Evolutionary conservation across 2,113 vertebrate genomes (phyloP), one percentile per base, ranked within the genome.

Genomic region (Gadus chalcogrammus): DNA sequence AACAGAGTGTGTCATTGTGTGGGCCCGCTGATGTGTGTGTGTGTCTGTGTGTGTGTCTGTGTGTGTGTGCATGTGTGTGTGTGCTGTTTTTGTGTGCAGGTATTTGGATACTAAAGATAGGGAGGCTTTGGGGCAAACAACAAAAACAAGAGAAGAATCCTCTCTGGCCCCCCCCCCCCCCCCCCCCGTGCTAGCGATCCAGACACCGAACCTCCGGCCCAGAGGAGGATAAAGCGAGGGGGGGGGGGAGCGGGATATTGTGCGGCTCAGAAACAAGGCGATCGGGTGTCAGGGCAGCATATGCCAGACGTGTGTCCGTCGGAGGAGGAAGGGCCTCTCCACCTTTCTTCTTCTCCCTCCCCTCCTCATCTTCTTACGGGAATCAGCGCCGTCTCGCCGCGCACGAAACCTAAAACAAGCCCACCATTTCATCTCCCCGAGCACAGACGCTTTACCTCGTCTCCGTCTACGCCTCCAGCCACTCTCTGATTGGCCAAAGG

Each of bases 211-310:
- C 31, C 62, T 64, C 55, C 71, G 31, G 48, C 38, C 4, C 55
- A 20, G 53, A 75, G 76, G 67, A 82, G 72, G 86, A 84, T 80
- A 78, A 71, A 79, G 61, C 74, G 82, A 68, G 80, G 2, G 42
- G 42, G 42, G 42, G 8, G 6, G 42, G 42, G 42, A 77, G 62
- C 64, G 24, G 72, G 69, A 84, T 74, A 82, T 88, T 88, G 80
- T 80, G 60, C 64, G 0, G 24, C 70, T 72, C 81, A 59, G 71
- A 86, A 88, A 90, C 86, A 91, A 85, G 16, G 87, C 5, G 88
- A 89, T 93, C 87, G 76, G 83, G 87, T 93, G 82, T 90, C 91
- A 71, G 71, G 7, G 68, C 79, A 80, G 80, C 91, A 92, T 85
- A 90, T 91, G 91, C 82, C 71, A 88, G 84, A 79, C 84, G 89